Conservation (phyloP, 2,797 vertebrate genomes). For the Morelia viridis region DNA sequence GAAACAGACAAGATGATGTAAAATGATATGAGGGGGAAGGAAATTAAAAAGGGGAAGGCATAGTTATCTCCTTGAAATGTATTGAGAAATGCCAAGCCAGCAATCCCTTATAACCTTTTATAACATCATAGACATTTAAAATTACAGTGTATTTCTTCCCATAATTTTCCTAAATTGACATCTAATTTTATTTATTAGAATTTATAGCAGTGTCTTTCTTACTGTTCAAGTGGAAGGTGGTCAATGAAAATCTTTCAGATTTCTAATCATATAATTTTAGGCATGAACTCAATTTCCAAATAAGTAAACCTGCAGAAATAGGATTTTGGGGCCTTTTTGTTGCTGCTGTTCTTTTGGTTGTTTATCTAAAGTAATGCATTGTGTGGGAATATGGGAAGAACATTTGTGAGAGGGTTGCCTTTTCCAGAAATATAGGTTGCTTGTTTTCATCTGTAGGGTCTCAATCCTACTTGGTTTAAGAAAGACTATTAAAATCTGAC, state of each 20-base stretch:
- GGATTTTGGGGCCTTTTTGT: not conserved
- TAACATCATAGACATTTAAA: constrained; percentile 48
- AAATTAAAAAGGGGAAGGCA: constrained; percentile 49
- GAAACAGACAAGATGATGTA: constrained; percentile 44
- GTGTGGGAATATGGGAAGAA: not conserved
- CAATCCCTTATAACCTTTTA: constrained; percentile 56
- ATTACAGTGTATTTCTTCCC: constrained; percentile 47
- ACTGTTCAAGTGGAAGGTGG: constrained; percentile 51
- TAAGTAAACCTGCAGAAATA: constrained; percentile 12
- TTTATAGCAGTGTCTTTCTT: constrained; percentile 58
- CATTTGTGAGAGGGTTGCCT: not conserved
- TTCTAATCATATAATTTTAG: constrained; percentile 49
- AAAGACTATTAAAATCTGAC: not conserved
- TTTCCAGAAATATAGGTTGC: not conserved
- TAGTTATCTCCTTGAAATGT: constrained; percentile 54
- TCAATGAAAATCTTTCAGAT: constrained; percentile 56
- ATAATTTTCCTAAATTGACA: constrained; percentile 61
- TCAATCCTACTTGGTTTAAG: not conserved
- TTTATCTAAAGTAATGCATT: not conserved
- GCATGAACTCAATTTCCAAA: constrained; percentile 39
- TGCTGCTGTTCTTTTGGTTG: not conserved
- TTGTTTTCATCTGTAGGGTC: not conserved
- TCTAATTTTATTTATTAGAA: constrained; percentile 58
- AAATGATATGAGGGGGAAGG: constrained; percentile 1
- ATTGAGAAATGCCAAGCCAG: constrained; percentile 49